phyloP scores from a whole-genome alignment of 2,888 invertebrate species.

The Drosophila niveifrons region DNA sequence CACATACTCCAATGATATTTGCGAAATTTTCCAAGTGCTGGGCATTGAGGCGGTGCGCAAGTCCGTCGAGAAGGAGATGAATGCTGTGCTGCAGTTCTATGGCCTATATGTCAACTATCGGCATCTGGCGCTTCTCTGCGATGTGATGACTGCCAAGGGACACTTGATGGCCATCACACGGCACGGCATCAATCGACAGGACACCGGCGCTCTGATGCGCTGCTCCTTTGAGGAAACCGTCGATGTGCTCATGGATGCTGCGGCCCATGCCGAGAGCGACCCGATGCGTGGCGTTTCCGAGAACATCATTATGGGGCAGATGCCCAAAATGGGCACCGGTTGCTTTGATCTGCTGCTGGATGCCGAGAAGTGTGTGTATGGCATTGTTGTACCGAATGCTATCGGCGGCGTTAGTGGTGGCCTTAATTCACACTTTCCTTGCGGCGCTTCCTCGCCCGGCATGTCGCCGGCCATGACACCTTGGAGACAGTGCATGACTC shows the following conservation, averaged over 20 bases:
- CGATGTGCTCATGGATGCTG: conserved; percentile 98
- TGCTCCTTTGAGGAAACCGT: conserved; percentile 99
- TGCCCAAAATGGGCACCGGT: conserved; percentile 98
- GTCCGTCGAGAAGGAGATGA: conserved; percentile 99
- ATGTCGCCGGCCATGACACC: conserved; percentile 95
- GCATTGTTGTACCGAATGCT: conserved; percentile 96
- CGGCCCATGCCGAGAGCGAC: conserved; percentile 99
- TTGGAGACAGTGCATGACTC: conserved; percentile 93
- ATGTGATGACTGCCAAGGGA: conserved; percentile 99
- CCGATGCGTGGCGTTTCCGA: conserved; percentile 99
- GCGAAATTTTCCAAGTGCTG: conserved; percentile 98
- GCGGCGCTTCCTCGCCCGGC: conserved; percentile 91
- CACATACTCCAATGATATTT: conserved; percentile 99
- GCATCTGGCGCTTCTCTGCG: conserved; percentile 99
- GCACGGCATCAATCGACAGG: conserved; percentile 99
- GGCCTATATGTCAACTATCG: conserved; percentile 99
- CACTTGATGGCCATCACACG: conserved; percentile 99
- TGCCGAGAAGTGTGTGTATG: conserved; percentile 99
- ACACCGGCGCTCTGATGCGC: conserved; percentile 99
- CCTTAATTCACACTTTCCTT: conserved; percentile 84
- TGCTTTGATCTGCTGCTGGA: conserved; percentile 98
- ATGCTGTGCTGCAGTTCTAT: conserved; percentile 99
- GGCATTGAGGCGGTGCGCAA: conserved; percentile 99
- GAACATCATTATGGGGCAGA: conserved; percentile 99
- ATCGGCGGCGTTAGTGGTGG: conserved; percentile 86